Conservation (phyloP, 2,888 invertebrate species). For the Netelia fuscicornis region DNA sequence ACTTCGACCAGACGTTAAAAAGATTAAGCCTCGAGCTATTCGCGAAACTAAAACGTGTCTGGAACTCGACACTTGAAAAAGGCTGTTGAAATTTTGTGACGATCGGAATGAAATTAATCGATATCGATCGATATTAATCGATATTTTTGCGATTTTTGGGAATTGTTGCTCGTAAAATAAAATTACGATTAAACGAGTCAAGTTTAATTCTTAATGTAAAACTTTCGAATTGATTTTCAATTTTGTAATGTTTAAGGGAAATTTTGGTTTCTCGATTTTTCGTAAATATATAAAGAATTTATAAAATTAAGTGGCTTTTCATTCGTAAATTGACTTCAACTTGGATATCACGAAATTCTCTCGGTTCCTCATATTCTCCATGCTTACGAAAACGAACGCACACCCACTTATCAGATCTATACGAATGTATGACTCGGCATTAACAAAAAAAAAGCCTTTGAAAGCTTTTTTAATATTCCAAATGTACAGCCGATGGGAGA, state of each 20-base stretch:
- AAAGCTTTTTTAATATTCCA: constrained; percentile 22
- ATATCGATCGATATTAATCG: not conserved
- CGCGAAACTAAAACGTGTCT: constrained; percentile 12
- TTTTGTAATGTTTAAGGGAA: no score
- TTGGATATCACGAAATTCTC: not conserved
- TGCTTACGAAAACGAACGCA: not conserved
- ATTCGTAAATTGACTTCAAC: no score
- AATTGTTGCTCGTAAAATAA: no score
- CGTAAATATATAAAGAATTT: not conserved
- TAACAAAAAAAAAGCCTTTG: constrained; percentile 3
- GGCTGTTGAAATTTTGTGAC: constrained; percentile 9
- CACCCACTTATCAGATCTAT: no score
- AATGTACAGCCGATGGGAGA: not conserved
- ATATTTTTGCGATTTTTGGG: not conserved
- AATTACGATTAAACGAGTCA: no score
- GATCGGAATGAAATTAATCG: no score
- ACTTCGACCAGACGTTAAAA: constrained; percentile 42
- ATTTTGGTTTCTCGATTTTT: no score
- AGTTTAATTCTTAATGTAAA: no score
- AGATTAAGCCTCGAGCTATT: constrained; percentile 48
- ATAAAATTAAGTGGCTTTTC: no score
- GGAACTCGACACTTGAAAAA: constrained; percentile 20
- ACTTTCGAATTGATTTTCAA: not conserved
- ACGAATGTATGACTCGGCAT: no score
- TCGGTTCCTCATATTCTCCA: not conserved